Evolutionary conservation across 1,140 invertebrate genomes (phyloP).

Genomic region (Augochlora pura): DNA sequence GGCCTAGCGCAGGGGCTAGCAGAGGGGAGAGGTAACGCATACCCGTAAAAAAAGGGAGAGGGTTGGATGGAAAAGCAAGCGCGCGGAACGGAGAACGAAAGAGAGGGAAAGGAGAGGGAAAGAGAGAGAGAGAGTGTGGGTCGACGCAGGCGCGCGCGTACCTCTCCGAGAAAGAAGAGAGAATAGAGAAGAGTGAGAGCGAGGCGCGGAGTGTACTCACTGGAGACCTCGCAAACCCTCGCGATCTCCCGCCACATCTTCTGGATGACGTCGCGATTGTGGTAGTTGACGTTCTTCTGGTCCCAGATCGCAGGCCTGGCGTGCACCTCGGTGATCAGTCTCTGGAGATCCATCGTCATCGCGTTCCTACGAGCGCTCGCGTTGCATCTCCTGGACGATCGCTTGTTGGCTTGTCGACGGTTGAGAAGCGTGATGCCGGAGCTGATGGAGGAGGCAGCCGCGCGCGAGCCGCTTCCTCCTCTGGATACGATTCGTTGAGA

Average conservation of each 20-base stretch:
- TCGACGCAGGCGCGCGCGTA: neutral
- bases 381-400: slow-evolving; percentile 64
- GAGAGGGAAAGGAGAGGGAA: neutral
- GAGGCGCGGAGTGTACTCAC: slow-evolving; percentile 61
- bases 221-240: slow-evolving; percentile 68
- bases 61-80: too few species aligned
- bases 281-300: slow-evolving; percentile 71
- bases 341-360: slow-evolving; percentile 68
- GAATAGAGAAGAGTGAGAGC: neutral
- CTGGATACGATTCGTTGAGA: slow-evolving; percentile 48
- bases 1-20: too few species aligned
- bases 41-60: too few species aligned
- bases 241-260: slow-evolving; percentile 72
- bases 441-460: slow-evolving; percentile 57
- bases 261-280: slow-evolving; percentile 69
- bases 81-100: too few species aligned
- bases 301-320: slow-evolving; percentile 71
- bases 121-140: neutral
- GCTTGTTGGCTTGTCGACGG: slow-evolving; percentile 51
- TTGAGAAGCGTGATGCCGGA: slow-evolving; percentile 60
- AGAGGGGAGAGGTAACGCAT: too few species aligned
- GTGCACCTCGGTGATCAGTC: slow-evolving; percentile 68
- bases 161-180: neutral
- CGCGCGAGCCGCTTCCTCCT: slow-evolving; percentile 60
- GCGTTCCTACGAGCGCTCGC: slow-evolving; percentile 59